A percentile compares a stretch with the other conserved stretches of the same genome.
Conservation (phyloP, 2,888 invertebrate species). For the Diadegma fenestrale region DNA sequence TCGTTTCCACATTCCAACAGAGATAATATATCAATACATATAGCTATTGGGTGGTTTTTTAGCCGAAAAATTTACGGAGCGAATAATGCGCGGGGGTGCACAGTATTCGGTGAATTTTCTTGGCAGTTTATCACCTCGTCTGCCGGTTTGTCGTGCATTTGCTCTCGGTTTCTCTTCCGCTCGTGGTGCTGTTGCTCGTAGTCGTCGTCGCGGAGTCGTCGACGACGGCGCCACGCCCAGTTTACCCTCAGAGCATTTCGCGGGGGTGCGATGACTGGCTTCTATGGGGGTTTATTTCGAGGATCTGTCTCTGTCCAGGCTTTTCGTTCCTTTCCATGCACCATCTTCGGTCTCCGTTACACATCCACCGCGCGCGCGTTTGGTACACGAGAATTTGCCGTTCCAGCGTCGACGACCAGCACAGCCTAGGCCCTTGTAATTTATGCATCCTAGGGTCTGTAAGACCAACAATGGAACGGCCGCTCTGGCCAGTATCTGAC, state of each 20-base stretch:
- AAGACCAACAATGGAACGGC: conserved; percentile 66
- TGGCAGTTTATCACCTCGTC: conserved; percentile 72
- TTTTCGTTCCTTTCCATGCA: neutral
- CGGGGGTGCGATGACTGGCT: conserved; percentile 69
- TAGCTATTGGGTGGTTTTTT: conserved; percentile 17
- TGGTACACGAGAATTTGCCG: conserved; percentile 42
- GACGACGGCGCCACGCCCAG: conserved; percentile 69
- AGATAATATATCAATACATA: neutral
- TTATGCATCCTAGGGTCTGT: conserved; percentile 70
- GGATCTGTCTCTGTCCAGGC: neutral
- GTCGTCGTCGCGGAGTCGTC: conserved; percentile 35
- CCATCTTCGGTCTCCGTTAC: conserved; percentile 15
- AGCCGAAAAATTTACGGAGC: conserved; percentile 55
- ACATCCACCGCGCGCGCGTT: conserved; percentile 2
- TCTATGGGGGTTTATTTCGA: conserved; percentile 52
- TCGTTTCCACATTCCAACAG: conserved; percentile 31
- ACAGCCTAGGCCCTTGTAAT: conserved; percentile 68
- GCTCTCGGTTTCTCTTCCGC: conserved; percentile 42
- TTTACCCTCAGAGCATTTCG: conserved; percentile 65
- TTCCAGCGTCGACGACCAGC: conserved; percentile 36
- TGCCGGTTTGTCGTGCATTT: conserved; percentile 54
- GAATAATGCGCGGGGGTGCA: conserved; percentile 59
- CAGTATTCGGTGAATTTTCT: conserved; percentile 69
- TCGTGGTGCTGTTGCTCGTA: conserved; percentile 44
- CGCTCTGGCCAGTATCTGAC: conserved; percentile 32